These are phyloP conservation scores for Mola mola DNA, from an alignment of 2,113 vertebrate genomes.

Conservation along the genomic window DNA sequence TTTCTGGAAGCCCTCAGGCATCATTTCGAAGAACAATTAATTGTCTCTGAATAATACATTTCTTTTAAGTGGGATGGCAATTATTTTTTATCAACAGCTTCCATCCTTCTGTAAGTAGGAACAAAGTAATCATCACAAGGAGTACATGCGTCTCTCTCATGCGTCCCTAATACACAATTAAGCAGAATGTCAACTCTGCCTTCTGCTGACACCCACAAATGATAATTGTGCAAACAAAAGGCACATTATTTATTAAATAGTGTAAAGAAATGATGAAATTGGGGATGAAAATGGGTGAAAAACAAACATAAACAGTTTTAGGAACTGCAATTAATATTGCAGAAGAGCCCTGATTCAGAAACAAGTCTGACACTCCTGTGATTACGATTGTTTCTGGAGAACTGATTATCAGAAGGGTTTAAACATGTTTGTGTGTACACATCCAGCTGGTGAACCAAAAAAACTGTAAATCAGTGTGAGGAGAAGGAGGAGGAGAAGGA, in stretches of 20 bases:
- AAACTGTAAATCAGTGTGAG: slow-evolving; percentile 14
- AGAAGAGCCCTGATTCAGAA: slow-evolving; percentile 15
- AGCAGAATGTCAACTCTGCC: slow-evolving; percentile 63
- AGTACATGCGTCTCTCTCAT: slow-evolving; percentile 36
- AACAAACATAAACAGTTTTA: slow-evolving; percentile 13
- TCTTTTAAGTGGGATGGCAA: slow-evolving; percentile 50
- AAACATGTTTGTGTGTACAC: slow-evolving; percentile 27
- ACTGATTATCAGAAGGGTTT: slow-evolving; percentile 36
- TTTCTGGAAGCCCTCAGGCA: slow-evolving; percentile 44
- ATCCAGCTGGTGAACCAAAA: slow-evolving; percentile 23
- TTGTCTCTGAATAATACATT: slow-evolving; percentile 52
- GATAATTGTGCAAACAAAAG: slow-evolving; percentile 67
- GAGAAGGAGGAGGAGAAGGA: slow-evolving; percentile 11
- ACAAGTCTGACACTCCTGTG: slow-evolving; percentile 9
- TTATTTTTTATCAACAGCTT: slow-evolving; percentile 60
- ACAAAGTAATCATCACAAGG: slow-evolving; percentile 54
- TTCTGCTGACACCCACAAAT: slow-evolving; percentile 56
- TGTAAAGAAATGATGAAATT: too few species aligned
- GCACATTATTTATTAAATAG: slow-evolving; percentile 43
- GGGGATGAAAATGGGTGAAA: slow-evolving; percentile 36
- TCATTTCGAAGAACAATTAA: slow-evolving; percentile 46
- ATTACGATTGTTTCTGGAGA: slow-evolving; percentile 7
- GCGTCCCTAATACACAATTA: slow-evolving; percentile 67
- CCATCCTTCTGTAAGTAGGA: slow-evolving; percentile 50
- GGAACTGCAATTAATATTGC: slow-evolving; percentile 8